A percentile compares a stretch with the other conserved stretches of the same genome.
These are phyloP conservation scores for Amphimallon solstitiale DNA, from an alignment of 2,888 invertebrate genomes.

Conservation along the genomic window DNA sequence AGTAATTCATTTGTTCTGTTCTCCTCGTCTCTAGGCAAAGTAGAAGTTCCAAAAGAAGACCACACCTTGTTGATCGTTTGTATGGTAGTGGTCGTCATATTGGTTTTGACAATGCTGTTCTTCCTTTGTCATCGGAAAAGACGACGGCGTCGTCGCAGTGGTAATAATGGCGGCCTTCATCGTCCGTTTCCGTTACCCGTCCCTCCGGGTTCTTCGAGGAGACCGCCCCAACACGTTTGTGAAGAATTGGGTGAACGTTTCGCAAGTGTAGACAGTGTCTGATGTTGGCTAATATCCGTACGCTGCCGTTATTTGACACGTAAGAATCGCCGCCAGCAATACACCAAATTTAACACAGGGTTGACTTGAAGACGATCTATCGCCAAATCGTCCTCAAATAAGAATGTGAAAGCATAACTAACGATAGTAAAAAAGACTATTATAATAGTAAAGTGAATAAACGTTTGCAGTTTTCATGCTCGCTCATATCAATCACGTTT, in stretches of 20 bases:
- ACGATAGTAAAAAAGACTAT: not conserved
- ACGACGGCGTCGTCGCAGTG: conserved; percentile 61
- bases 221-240: conserved; percentile 65
- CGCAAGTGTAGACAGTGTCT: conserved; percentile 69
- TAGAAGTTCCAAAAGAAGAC: conserved; percentile 58
- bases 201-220: conserved; percentile 57
- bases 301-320: conserved; percentile 45
- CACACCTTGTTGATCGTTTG: conserved; percentile 56
- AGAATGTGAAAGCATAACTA: not conserved
- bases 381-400: conserved; percentile 40
- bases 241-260: conserved; percentile 68
- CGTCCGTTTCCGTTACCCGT: conserved; percentile 61
- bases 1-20: not conserved
- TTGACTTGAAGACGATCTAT: conserved; percentile 43
- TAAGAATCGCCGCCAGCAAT: conserved; percentile 56
- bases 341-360: conserved; percentile 52
- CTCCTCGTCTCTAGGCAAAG: conserved; percentile 51
- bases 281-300: conserved; percentile 57
- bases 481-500: conserved; percentile 23
- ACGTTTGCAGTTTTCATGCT: conserved; percentile 30
- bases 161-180: conserved; percentile 57
- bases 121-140: conserved; percentile 69
- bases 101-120: conserved; percentile 61
- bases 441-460: not conserved
- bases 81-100: conserved; percentile 62